These are phyloP conservation scores for Platichthys stellatus DNA, from an alignment of 2,113 vertebrate species.

Conservation along the genomic window DNA sequence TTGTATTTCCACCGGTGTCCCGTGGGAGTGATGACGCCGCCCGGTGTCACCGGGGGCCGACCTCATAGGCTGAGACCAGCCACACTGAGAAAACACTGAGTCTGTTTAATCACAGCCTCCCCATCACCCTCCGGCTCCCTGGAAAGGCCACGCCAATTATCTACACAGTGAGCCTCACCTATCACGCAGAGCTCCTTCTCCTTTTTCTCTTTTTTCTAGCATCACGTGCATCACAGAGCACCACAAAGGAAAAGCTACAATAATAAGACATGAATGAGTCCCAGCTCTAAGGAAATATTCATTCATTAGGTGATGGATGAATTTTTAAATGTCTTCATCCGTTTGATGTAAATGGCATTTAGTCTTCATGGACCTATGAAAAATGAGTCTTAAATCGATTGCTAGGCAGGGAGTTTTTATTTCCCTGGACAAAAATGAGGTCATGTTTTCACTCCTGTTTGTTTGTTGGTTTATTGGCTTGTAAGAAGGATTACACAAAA, in stretches of 20 bases:
- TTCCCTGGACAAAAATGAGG: too few relatives aligned
- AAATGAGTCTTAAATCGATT: too few relatives aligned
- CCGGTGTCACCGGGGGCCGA: not conserved
- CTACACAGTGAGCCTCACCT: conserved; percentile 44
- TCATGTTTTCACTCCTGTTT: too few relatives aligned
- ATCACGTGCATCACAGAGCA: not conserved
- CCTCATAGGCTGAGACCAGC: conserved; percentile 12
- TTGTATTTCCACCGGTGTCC: conserved; percentile 45
- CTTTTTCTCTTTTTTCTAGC: conserved; percentile 7
- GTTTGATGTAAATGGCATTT: too few relatives aligned
- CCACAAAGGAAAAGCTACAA: conserved; percentile 20
- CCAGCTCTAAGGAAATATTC: not conserved
- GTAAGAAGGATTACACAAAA: too few relatives aligned
- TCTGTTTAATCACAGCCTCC: conserved; percentile 3
- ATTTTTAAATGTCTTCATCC: not conserved
- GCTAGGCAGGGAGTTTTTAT: too few relatives aligned
- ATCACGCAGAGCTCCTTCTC: not conserved
- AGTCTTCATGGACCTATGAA: too few relatives aligned
- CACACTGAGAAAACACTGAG: conserved; percentile 16
- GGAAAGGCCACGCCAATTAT: conserved; percentile 64
- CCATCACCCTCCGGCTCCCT: conserved; percentile 21
- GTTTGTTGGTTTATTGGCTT: too few relatives aligned
- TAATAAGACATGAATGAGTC: not conserved
- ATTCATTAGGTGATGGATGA: not conserved
- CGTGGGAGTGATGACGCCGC: conserved; percentile 5